These are phyloP conservation scores for Rhagophthalmus giganteus DNA, from an alignment of 2,888 invertebrate species.

Conservation along the genomic window DNA sequence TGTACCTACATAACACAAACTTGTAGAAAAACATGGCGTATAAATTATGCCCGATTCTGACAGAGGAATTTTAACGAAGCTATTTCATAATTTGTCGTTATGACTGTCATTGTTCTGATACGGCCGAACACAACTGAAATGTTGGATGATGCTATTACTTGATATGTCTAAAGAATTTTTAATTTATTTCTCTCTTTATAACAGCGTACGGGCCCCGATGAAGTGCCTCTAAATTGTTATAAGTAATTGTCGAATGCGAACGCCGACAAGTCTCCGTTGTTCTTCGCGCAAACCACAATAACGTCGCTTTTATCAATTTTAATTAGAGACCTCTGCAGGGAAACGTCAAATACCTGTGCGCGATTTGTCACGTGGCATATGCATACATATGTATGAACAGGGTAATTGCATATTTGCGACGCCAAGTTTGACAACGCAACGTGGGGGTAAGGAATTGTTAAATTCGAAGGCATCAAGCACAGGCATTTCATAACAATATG, in stretches of 20 bases:
- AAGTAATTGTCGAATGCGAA: slow-evolving; percentile 8
- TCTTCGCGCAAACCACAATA: neutral
- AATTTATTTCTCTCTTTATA: slow-evolving; percentile 20
- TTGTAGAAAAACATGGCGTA: slow-evolving; percentile 39
- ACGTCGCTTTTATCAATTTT: neutral
- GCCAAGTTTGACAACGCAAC: slow-evolving; percentile 17
- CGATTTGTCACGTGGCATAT: slow-evolving; percentile 13
- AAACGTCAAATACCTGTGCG: neutral
- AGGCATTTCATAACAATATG: slow-evolving; percentile 35
- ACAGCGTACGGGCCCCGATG: slow-evolving; percentile 10
- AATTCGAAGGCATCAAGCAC: slow-evolving; percentile 31
- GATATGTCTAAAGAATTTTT: slow-evolving; percentile 24
- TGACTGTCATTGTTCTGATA: slow-evolving; percentile 48
- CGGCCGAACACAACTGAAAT: slow-evolving; percentile 32
- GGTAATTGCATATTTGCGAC: slow-evolving; percentile 23
- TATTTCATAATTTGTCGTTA: slow-evolving; percentile 52
- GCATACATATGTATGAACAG: slow-evolving; percentile 27
- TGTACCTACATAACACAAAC: slow-evolving; percentile 35
- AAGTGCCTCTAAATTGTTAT: slow-evolving; percentile 8
- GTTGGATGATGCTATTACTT: slow-evolving; percentile 26
- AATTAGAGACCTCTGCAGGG: too few relatives aligned
- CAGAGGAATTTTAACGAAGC: slow-evolving; percentile 51
- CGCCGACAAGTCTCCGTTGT: too few relatives aligned
- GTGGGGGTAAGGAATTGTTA: slow-evolving; percentile 33
- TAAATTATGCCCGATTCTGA: slow-evolving; percentile 48